phyloP scores from a whole-genome alignment of 1,140 invertebrate genomes.

The Micrasema minimum region DNA sequence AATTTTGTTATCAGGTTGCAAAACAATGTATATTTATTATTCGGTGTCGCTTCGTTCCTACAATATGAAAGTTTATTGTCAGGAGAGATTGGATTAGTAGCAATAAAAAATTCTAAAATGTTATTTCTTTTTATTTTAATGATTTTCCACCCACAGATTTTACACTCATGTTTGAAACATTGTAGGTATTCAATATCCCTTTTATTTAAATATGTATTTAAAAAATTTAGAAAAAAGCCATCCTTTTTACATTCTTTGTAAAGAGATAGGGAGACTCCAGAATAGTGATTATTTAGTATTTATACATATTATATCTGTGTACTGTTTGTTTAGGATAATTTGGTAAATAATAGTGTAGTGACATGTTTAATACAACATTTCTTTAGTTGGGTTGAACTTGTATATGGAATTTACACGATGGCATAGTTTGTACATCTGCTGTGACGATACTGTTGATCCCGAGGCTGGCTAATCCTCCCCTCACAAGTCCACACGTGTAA shows the following conservation, averaged over 20 bases:
- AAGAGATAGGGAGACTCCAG: no score
- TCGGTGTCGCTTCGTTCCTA: not conserved
- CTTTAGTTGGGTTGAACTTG: conserved; percentile 72
- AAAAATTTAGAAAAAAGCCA: no score
- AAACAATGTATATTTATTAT: conserved; percentile 9
- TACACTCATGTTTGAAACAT: no score
- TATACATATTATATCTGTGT: no score
- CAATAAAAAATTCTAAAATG: conserved; percentile 13
- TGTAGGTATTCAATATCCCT: no score
- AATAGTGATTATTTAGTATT: no score
- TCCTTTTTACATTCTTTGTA: no score
- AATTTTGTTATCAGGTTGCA: not conserved
- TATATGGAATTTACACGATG: conserved; percentile 95
- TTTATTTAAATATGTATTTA: no score
- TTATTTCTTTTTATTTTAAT: conserved; percentile 2
- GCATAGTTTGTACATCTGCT: conserved; percentile 92
- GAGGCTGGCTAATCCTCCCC: conserved; percentile 94
- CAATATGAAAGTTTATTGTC: conserved; percentile 10
- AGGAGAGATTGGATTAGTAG: not conserved
- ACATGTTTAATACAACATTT: conserved; percentile 4
- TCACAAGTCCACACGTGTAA: conserved; percentile 94
- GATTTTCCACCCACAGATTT: no score
- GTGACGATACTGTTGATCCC: conserved; percentile 94
- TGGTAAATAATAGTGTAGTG: not conserved
- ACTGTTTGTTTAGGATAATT: no score